These are phyloP conservation scores for Phengaris arion DNA, from an alignment of 2,888 invertebrate genomes.

Conservation along the genomic window DNA sequence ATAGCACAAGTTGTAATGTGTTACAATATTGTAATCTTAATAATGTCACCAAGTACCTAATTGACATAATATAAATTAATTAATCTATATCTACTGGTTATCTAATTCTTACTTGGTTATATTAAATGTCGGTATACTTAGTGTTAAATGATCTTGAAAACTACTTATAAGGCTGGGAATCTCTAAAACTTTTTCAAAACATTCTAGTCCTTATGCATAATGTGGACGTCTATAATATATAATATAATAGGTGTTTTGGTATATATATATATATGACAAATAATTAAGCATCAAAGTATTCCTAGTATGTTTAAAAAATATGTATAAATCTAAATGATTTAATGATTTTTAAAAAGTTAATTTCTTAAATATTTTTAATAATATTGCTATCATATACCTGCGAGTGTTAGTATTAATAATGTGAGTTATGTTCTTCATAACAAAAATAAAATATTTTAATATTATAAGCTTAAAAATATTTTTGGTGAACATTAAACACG, in stretches of 20 bases:
- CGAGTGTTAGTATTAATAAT: not conserved
- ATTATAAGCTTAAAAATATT: too few species aligned
- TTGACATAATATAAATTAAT: slow-evolving; percentile 41
- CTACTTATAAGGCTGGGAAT: slow-evolving; percentile 42
- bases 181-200: slow-evolving; percentile 37
- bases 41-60: slow-evolving; percentile 57
- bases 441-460: too few species aligned
- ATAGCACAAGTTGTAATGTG: slow-evolving; percentile 11
- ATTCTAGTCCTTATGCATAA: slow-evolving; percentile 35
- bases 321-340: too few species aligned
- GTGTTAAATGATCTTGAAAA: slow-evolving; percentile 41
- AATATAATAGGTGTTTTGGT: slow-evolving; percentile 27
- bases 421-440: not conserved
- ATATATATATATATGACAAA: slow-evolving; percentile 12
- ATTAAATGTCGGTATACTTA: slow-evolving; percentile 38
- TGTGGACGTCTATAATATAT: slow-evolving; percentile 27
- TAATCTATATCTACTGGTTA: slow-evolving; percentile 40
- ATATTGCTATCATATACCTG: slow-evolving; percentile 8
- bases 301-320: slow-evolving; percentile 17
- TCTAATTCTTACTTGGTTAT: slow-evolving; percentile 40
- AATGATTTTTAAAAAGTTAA: not conserved
- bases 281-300: slow-evolving; percentile 20
- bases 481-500: too few species aligned
- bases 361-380: slow-evolving; percentile 1
- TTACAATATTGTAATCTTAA: slow-evolving; percentile 39